A percentile compares a stretch with the other conserved stretches of the same genome.
phyloP scores from a whole-genome alignment of 2,888 invertebrate genomes.

The Patella depressa region DNA sequence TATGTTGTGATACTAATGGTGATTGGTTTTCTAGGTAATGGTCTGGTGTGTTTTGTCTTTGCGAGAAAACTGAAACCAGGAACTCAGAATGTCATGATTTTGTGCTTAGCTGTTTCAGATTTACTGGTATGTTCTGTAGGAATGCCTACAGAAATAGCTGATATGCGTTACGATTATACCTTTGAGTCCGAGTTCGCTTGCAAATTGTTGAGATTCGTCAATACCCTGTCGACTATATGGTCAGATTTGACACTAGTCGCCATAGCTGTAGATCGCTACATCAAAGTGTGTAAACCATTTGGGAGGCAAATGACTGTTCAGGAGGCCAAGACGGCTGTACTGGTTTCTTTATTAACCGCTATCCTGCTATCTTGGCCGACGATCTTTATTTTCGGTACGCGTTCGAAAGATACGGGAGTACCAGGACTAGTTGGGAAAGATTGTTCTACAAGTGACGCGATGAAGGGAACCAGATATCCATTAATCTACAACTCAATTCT shows the following conservation, averaged over 20 bases:
- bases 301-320: constrained; percentile 44
- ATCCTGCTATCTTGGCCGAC: constrained; percentile 30
- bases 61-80: constrained; percentile 44
- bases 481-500: constrained; percentile 31
- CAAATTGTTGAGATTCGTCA: constrained; percentile 40
- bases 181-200: constrained; percentile 53
- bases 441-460: constrained; percentile 35
- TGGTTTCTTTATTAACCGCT: constrained; percentile 18
- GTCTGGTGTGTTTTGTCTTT: constrained; percentile 50
- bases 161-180: constrained; percentile 51
- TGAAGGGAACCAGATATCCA: constrained; percentile 21
- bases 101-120: constrained; percentile 52
- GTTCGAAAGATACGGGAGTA: constrained; percentile 24
- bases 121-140: constrained; percentile 50
- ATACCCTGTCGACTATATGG: constrained; percentile 42
- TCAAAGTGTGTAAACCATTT: constrained; percentile 51
- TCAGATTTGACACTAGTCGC: constrained; percentile 47
- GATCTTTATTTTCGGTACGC: constrained; percentile 31
- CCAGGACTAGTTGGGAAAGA: constrained; percentile 28
- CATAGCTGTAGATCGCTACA: constrained; percentile 54
- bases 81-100: constrained; percentile 51
- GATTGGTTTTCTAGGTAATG: constrained; percentile 53
- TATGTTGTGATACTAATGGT: constrained; percentile 49
- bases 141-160: constrained; percentile 54
- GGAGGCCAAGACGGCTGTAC: constrained; percentile 37